Base-by-base conservation (phyloP, 2,888 invertebrate genomes). In the Drosophila pullipes region DNA sequence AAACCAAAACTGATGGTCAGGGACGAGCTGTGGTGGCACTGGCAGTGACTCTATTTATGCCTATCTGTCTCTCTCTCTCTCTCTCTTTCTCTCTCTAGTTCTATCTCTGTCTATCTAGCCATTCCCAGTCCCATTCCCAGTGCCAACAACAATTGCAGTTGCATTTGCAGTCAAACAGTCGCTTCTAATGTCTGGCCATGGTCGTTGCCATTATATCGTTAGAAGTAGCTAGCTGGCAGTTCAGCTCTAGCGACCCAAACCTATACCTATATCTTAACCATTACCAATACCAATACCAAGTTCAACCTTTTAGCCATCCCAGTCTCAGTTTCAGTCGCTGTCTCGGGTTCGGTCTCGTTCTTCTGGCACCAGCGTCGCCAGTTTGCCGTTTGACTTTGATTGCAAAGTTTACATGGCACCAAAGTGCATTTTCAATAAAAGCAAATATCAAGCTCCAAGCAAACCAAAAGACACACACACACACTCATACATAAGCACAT, bases 321-420 rank as follows among this genome's bases (percentile, higher is more conserved):
- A 22, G 47, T 66, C 54, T 57, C 35, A 33, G 25, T 59, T 52
- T 58, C 41, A 18, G 35, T 55, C 39, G 52, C 49, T 31, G 55
- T 66, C 33, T 67, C 55, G 41, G 50, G 49, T 22, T 65, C 68
- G 58, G 41, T 64, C 65, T 73, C 64, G 57, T 71, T 76, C 75
- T 74, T 72, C 65, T 82, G 82, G 79, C 79, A 64, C 53, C 75
- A 78, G 52, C 76, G 75, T 72, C 80, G 68, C 76, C 70, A 69
- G 76, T 73, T 79, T 74, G 69, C 72, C 75, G 77, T 83, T 85
- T 85, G 89, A 85, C 90, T 91, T 91, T 91, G 89, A 90, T 89
- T 89, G 91, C 85, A 91, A 89, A 89, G 80, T 89, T 89, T 89
- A 90, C 91, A 89, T 90, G 91, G 91, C 85, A 90, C 89, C 91